Conservation (phyloP, 2,888 invertebrate species). For the Papilio protenor region DNA sequence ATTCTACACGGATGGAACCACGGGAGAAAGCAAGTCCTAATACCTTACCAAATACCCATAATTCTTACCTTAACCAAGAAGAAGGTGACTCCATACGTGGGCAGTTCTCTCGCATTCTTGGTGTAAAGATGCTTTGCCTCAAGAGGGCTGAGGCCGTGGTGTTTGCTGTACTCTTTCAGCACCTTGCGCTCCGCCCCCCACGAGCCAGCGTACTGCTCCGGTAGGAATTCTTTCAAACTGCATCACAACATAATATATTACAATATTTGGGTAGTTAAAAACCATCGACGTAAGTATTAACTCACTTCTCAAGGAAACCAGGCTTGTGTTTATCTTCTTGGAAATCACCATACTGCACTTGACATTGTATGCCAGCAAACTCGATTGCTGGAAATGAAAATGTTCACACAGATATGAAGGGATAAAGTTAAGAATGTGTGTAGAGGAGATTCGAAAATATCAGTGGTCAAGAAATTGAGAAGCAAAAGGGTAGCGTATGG, state of each 20-base stretch:
- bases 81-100: constrained; percentile 99
- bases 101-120: constrained; percentile 96
- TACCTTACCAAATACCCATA: neutral
- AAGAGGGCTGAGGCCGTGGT: constrained; percentile 90
- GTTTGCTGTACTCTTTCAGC: constrained; percentile 92
- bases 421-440: too few relatives aligned
- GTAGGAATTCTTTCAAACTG: constrained; percentile 97
- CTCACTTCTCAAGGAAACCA: constrained; percentile 92
- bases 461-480: too few relatives aligned
- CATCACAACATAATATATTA: constrained; percentile 44
- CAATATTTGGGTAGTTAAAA: too few relatives aligned
- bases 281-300: constrained; percentile 23
- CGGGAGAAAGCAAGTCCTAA: too few relatives aligned
- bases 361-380: constrained; percentile 98
- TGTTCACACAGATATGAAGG: neutral
- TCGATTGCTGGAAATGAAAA: constrained; percentile 86
- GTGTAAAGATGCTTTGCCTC: constrained; percentile 99
- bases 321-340: constrained; percentile 95
- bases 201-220: constrained; percentile 95
- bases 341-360: constrained; percentile 98
- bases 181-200: constrained; percentile 98
- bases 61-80: constrained; percentile 93
- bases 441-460: too few relatives aligned
- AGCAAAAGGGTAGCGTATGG: too few relatives aligned
- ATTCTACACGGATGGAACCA: too few relatives aligned